These are phyloP conservation scores for Diplazon laetatorius DNA, from an alignment of 2,888 invertebrate species.

Conservation along the genomic window DNA sequence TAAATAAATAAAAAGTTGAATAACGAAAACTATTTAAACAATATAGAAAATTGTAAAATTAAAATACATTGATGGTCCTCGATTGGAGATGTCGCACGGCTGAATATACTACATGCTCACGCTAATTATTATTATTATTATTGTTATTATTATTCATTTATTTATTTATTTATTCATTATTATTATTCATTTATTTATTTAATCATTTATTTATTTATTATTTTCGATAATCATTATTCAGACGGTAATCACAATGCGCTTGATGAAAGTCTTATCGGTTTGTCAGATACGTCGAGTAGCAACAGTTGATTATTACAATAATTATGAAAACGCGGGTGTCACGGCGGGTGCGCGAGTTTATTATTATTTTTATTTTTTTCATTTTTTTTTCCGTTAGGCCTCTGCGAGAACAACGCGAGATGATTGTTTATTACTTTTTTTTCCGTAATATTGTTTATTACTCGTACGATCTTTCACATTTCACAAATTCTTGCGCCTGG, in stretches of 20 bases:
- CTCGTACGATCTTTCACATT: not conserved
- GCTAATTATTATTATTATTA: slow-evolving; percentile 27
- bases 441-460: not conserved
- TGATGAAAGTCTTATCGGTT: slow-evolving; percentile 71
- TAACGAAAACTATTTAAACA: no score
- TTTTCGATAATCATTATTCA: slow-evolving; percentile 52
- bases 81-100: slow-evolving; percentile 65
- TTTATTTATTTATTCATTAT: no score
- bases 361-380: slow-evolving; percentile 46
- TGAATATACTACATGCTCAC: slow-evolving; percentile 57
- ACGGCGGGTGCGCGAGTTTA: slow-evolving; percentile 30
- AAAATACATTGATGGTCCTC: slow-evolving; percentile 69
- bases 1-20: slow-evolving; percentile 26
- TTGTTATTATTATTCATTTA: no score
- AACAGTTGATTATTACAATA: slow-evolving; percentile 59
- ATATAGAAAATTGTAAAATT: slow-evolving; percentile 11
- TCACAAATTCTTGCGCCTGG: no score
- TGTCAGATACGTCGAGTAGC: slow-evolving; percentile 68
- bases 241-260: slow-evolving; percentile 76
- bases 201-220: no score
- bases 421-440: slow-evolving; percentile 27
- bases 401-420: slow-evolving; percentile 38
- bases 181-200: no score
- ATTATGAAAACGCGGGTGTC: slow-evolving; percentile 43
- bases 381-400: slow-evolving; percentile 55